Evolutionary conservation across 2,113 vertebrate species (phyloP).

Genomic region (Pteropus alecto): DNA sequence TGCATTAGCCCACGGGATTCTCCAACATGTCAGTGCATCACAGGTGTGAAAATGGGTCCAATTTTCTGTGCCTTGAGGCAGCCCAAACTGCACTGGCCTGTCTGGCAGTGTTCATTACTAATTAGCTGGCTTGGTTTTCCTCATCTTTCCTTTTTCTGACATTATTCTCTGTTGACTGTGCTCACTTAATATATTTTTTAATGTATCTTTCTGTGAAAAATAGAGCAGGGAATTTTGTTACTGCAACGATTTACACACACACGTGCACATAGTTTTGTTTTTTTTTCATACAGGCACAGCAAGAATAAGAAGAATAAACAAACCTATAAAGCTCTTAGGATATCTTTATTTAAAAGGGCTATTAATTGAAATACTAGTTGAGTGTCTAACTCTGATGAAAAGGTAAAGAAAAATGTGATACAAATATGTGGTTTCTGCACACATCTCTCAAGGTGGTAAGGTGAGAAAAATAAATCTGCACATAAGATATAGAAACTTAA

Average conservation of each 20-base stretch:
- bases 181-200: neutral
- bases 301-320: neutral
- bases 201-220: slow-evolving; percentile 16
- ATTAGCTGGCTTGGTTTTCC: neutral
- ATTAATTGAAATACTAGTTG: neutral
- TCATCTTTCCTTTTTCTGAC: neutral
- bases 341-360: neutral
- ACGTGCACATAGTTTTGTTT: neutral
- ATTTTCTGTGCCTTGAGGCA: neutral
- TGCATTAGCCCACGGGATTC: neutral
- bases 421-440: neutral
- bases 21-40: neutral
- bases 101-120: neutral
- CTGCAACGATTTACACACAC: neutral
- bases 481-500: neutral
- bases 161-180: neutral
- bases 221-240: neutral
- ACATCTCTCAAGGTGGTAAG: neutral
- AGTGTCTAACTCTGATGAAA: neutral
- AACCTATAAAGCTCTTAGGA: neutral
- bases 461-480: neutral
- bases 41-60: neutral
- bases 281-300: neutral
- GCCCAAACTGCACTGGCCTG: accelerated
- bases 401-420: neutral